Evolutionary conservation across 2,888 invertebrate species (phyloP).

Genomic region (Crocallis elinguaria): DNA sequence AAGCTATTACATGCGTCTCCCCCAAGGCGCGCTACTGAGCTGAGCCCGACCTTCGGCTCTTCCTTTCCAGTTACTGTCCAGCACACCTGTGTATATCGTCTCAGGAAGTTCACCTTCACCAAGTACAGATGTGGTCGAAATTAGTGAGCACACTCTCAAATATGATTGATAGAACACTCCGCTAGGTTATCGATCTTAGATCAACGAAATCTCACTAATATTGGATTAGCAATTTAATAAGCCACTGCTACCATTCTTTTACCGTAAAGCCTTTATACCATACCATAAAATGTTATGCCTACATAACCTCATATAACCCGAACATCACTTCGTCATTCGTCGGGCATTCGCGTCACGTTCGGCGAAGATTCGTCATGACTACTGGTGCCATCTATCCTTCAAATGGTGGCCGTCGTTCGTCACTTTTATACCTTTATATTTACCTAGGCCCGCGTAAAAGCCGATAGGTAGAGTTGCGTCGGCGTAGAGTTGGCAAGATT

Average conservation of each 20-base stretch:
- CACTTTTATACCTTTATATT: slow-evolving; percentile 77
- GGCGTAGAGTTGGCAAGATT: slow-evolving; percentile 36
- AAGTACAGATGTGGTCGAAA: too few species aligned
- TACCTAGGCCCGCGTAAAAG: slow-evolving; percentile 76
- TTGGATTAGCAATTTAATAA: slow-evolving; percentile 22
- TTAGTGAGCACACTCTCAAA: too few species aligned
- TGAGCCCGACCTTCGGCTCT: too few species aligned
- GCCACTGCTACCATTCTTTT: slow-evolving; percentile 17
- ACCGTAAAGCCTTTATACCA: slow-evolving; percentile 21
- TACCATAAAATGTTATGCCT: slow-evolving; percentile 19
- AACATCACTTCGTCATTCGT: slow-evolving; percentile 25
- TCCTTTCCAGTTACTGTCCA: too few species aligned
- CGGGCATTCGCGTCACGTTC: slow-evolving; percentile 46
- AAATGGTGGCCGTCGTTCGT: slow-evolving; percentile 68
- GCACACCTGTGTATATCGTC: too few species aligned
- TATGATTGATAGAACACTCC: too few species aligned
- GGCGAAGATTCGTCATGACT: slow-evolving; percentile 49
- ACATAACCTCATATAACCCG: slow-evolving; percentile 19
- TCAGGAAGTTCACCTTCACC: too few species aligned
- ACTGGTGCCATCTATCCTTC: slow-evolving; percentile 57
- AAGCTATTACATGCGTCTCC: too few species aligned
- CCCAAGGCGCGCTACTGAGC: too few species aligned
- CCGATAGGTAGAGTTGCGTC: slow-evolving; percentile 55
- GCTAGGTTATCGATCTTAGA: too few species aligned
- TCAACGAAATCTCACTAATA: too few species aligned